Base-by-base conservation (phyloP, 92 coral and sea anemone genomes). In the Actinostola sp. region DNA sequence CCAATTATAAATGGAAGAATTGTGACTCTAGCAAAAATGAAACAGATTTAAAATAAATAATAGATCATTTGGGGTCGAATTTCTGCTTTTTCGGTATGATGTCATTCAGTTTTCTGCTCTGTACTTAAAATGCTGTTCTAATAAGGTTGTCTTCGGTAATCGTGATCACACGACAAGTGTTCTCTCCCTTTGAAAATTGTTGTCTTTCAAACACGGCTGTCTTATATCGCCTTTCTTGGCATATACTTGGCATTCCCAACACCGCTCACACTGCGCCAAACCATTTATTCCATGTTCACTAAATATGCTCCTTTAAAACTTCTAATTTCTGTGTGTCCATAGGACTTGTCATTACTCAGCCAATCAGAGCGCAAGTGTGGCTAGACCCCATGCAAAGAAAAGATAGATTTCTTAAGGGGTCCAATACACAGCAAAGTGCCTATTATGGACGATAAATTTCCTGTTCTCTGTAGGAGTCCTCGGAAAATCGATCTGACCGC, bases 331-430 rank as follows among this genome's bases (percentile, higher is more conserved):
- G 9, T 32, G 16, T 7, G 44, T 52, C 61, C 50, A 33, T 56
- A 30, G 50, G 19, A 12, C 13, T 38, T 68, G 74, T 68, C 63
- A 50, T 9, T 9, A 11, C 11, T 35, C 21, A 45, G 20, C 74
- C 74, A 49, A 68, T 68, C 74, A 36, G 46, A 8, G 24, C 27
- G 62, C 6, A 8, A 9, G 28, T 68, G 74, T 42, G 74, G 74
- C 14, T 51, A 26, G 77, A 43, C 77, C 77, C 59, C 77, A 71
- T 71, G 77, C 77, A 58, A 71, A 71, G 77, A 71, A 16, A 25
- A 71, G 65, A 71, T 71, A 60, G 66, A 25, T 71, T 57, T 70
- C 51, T 71, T 55, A 31, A 71, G 63, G 77, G 77, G 66, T 43
- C 57, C 55, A 42, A 58, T 48, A 60, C 58, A 49, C 9, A 12